Percentiles rank a stretch among this genome's conserved stretches.
Conservation (phyloP, 2,113 vertebrate species). For the Polypterus senegalus region DNA sequence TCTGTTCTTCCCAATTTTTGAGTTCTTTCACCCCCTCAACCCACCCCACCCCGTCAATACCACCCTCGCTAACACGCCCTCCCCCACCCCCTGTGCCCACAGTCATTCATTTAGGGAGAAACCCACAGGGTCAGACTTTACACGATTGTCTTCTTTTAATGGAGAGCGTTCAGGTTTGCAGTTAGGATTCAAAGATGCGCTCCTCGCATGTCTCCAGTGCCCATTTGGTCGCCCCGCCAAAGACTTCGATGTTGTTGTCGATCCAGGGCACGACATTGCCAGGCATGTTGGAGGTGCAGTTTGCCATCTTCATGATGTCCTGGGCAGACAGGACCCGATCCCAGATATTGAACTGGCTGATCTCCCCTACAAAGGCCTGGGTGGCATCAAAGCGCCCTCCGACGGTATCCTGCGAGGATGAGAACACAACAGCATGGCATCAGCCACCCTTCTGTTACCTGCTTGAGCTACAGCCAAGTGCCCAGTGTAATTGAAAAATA, state of each 20-base stretch:
- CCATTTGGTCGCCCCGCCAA: constrained; percentile 82
- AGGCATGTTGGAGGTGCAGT: constrained; percentile 92
- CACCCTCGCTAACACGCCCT: background rate
- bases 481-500: too few species aligned
- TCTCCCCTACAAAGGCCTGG: constrained; percentile 92
- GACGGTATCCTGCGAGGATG: constrained; percentile 69
- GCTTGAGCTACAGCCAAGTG: too few species aligned
- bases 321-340: constrained; percentile 80
- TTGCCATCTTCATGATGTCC: constrained; percentile 84
- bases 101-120: too few species aligned
- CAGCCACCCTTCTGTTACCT: too few species aligned
- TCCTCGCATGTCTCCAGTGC: constrained; percentile 89
- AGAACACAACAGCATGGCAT: constrained; percentile 7
- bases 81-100: background rate
- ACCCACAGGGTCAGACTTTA: too few species aligned
- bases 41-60: too few species aligned
- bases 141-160: constrained; percentile 28
- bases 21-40: too few species aligned
- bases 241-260: constrained; percentile 83
- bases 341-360: constrained; percentile 98
- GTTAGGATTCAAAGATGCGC: constrained; percentile 81
- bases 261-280: constrained; percentile 94
- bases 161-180: constrained; percentile 19
- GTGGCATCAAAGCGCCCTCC: constrained; percentile 93
- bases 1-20: too few species aligned